A percentile compares a stretch with the other conserved stretches of the same genome.
Conservation (phyloP, 1,140 invertebrate genomes). For the Drosophila nasuta region DNA sequence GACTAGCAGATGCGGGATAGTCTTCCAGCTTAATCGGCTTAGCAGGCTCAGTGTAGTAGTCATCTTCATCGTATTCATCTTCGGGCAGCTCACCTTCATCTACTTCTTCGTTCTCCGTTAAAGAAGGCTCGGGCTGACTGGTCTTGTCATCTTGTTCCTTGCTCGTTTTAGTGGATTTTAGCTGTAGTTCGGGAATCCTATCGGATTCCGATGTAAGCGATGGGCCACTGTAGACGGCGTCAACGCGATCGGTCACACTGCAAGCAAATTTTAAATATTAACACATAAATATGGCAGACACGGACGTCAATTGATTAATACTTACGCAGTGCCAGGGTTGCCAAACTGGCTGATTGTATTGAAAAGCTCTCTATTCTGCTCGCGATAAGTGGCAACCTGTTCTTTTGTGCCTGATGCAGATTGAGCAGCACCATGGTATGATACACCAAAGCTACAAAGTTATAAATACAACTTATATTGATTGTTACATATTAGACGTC, state of each 20-base stretch:
- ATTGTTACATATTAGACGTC: background rate
- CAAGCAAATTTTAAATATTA: slow-evolving; percentile 3
- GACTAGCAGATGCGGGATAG: slow-evolving; percentile 35
- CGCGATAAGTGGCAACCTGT: slow-evolving; percentile 85
- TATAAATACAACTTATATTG: background rate
- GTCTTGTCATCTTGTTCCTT: slow-evolving; percentile 61
- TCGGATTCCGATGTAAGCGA: slow-evolving; percentile 66
- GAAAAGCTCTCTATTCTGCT: slow-evolving; percentile 84
- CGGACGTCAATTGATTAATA: slow-evolving; percentile 6
- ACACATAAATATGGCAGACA: background rate
- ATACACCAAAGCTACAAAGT: slow-evolving; percentile 88
- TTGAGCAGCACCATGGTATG: slow-evolving; percentile 92
- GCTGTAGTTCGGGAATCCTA: slow-evolving; percentile 72
- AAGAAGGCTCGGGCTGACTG: slow-evolving; percentile 18
- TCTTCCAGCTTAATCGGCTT: slow-evolving; percentile 73
- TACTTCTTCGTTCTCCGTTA: slow-evolving; percentile 52
- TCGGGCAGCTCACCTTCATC: slow-evolving; percentile 85
- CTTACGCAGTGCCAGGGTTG: slow-evolving; percentile 68
- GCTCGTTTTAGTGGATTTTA: slow-evolving; percentile 69
- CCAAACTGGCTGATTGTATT: slow-evolving; percentile 84
- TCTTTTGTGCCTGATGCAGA: slow-evolving; percentile 90
- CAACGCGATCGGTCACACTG: slow-evolving; percentile 79
- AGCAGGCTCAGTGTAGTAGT: slow-evolving; percentile 68
- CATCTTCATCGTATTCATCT: slow-evolving; percentile 86
- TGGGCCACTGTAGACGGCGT: slow-evolving; percentile 75